phyloP scores from a whole-genome alignment of 2,888 invertebrate species.

The Cantharis rufa region DNA sequence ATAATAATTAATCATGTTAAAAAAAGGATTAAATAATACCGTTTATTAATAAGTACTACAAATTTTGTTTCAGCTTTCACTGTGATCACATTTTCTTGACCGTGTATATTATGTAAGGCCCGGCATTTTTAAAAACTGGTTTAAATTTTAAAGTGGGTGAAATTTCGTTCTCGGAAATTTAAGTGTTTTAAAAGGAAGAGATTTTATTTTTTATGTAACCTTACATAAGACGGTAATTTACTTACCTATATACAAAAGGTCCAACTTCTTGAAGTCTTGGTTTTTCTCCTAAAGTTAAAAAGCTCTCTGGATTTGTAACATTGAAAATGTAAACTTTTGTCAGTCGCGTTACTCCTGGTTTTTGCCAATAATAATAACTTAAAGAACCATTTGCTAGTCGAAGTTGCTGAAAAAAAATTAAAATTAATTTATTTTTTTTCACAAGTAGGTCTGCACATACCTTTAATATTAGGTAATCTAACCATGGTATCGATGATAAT shows the following conservation, averaged over 20 bases:
- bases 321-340: slow-evolving; percentile 90
- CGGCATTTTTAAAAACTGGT: not conserved
- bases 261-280: slow-evolving; percentile 82
- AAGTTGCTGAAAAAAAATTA: slow-evolving; percentile 68
- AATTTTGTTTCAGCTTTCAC: not conserved
- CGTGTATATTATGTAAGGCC: not conserved
- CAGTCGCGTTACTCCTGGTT: slow-evolving; percentile 79
- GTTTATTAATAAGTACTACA: not conserved
- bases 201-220: not conserved
- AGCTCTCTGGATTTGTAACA: slow-evolving; percentile 83
- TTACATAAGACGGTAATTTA: not conserved
- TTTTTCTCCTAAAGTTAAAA: slow-evolving; percentile 75
- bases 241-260: slow-evolving; percentile 84
- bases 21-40: not conserved
- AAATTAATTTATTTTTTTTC: not conserved
- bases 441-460: slow-evolving; percentile 54
- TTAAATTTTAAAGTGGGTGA: not conserved
- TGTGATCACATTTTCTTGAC: not conserved
- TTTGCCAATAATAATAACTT: slow-evolving; percentile 88
- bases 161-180: not conserved
- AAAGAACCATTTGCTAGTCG: slow-evolving; percentile 82
- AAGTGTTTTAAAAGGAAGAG: not conserved
- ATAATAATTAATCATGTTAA: not conserved
- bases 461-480: slow-evolving; percentile 84
- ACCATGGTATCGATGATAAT: slow-evolving; percentile 84